phyloP scores from a whole-genome alignment of 2,113 vertebrate genomes.

The Chaetura pelagica region DNA sequence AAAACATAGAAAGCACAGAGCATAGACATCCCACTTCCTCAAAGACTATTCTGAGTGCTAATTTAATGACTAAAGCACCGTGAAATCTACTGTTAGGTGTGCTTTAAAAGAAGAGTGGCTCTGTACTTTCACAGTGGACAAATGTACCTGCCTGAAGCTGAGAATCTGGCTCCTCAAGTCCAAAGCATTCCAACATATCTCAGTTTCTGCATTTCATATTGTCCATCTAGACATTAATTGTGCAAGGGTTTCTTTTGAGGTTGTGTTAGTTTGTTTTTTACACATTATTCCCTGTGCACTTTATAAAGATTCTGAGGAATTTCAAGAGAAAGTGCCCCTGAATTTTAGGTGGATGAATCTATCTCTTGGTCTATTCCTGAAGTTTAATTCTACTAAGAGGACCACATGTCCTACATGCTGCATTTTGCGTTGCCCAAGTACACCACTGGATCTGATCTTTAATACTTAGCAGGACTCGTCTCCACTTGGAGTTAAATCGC shows the following conservation, averaged over 20 bases:
- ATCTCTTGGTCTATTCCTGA: background rate
- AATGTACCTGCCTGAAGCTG: background rate
- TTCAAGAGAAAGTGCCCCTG: background rate
- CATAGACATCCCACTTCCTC: background rate
- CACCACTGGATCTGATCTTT: background rate
- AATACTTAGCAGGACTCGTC: too few relatives aligned
- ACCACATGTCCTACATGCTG: background rate
- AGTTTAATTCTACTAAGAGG: background rate
- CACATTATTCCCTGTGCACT: background rate
- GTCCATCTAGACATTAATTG: background rate
- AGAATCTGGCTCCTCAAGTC: background rate
- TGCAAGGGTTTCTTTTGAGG: too few relatives aligned
- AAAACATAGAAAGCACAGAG: background rate
- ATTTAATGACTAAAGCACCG: background rate
- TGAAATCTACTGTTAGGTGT: background rate
- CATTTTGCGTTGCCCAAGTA: background rate
- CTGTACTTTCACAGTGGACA: accelerated
- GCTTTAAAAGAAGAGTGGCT: background rate
- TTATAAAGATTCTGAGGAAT: background rate
- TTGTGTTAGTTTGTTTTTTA: background rate
- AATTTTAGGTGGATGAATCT: background rate
- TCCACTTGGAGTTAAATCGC: background rate
- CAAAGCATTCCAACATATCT: background rate
- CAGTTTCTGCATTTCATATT: background rate
- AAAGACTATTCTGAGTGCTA: background rate